Conservation (phyloP, 2,888 invertebrate species). For the Tipula lateralis region DNA sequence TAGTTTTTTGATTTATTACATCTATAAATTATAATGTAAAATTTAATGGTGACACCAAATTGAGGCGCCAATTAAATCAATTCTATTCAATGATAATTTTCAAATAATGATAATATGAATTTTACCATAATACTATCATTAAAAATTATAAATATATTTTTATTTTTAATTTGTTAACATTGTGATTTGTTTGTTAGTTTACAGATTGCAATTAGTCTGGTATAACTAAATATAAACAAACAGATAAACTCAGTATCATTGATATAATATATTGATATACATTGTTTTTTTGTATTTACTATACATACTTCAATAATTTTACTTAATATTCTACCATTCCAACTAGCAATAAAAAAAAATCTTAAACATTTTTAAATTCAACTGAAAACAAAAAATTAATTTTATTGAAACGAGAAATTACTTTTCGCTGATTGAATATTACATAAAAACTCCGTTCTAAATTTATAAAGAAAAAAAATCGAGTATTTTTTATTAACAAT, state of each 20-base stretch:
- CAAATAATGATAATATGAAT: background rate
- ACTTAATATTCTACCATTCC: background rate
- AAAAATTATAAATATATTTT: background rate
- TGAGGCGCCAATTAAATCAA: background rate
- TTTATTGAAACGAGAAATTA: background rate
- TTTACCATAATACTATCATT: background rate
- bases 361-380: background rate
- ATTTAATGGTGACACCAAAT: background rate
- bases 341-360: background rate
- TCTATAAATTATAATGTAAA: background rate
- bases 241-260: background rate
- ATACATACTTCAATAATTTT: background rate
- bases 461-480: background rate
- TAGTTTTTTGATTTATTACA: background rate
- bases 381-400: background rate
- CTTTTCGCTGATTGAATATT: background rate
- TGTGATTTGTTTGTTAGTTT: background rate
- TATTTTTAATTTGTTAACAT: background rate
- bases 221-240: background rate
- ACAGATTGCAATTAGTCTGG: background rate
- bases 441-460: background rate
- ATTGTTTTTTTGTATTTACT: background rate
- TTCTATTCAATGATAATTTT: slow-evolving; percentile 24
- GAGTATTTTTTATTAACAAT: background rate
- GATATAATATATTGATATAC: background rate